These are phyloP conservation scores for Picus viridis DNA, from an alignment of 2,797 vertebrate genomes.

Conservation along the genomic window DNA sequence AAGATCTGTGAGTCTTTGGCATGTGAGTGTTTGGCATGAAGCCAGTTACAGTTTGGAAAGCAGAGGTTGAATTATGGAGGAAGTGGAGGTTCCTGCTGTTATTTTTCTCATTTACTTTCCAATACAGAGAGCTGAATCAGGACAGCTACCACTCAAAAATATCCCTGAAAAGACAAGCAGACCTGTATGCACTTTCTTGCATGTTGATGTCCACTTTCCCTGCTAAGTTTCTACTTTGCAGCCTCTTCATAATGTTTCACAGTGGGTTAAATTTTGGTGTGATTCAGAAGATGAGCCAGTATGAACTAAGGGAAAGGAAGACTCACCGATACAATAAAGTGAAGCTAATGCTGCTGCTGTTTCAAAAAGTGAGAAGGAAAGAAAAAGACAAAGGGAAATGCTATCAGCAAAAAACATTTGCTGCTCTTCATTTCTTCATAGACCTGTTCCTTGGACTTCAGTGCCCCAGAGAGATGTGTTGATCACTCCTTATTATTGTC, in stretches of 20 bases:
- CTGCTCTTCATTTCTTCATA: neutral
- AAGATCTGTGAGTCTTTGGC: neutral
- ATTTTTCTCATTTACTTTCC: neutral
- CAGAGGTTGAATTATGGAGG: neutral
- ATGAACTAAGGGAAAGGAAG: constrained; percentile 12
- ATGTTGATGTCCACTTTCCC: neutral
- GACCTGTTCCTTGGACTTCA: neutral
- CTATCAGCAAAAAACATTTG: neutral
- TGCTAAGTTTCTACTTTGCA: neutral
- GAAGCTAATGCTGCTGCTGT: neutral
- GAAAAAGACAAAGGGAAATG: too few relatives aligned
- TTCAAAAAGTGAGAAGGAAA: neutral
- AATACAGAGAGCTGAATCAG: fast-evolving
- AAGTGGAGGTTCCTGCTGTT: neutral
- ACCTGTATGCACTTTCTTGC: neutral
- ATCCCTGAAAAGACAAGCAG: neutral
- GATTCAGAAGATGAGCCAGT: neutral
- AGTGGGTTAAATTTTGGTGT: neutral
- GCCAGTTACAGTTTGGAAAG: neutral
- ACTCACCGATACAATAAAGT: neutral
- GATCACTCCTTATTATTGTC: neutral
- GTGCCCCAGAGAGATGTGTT: neutral
- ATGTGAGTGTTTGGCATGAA: neutral
- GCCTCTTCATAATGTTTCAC: neutral
- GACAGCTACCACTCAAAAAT: neutral